Percentiles rank a stretch among this genome's conserved stretches.
phyloP scores from a whole-genome alignment of 2,797 vertebrate genomes.

The Heterohyrax brucei region DNA sequence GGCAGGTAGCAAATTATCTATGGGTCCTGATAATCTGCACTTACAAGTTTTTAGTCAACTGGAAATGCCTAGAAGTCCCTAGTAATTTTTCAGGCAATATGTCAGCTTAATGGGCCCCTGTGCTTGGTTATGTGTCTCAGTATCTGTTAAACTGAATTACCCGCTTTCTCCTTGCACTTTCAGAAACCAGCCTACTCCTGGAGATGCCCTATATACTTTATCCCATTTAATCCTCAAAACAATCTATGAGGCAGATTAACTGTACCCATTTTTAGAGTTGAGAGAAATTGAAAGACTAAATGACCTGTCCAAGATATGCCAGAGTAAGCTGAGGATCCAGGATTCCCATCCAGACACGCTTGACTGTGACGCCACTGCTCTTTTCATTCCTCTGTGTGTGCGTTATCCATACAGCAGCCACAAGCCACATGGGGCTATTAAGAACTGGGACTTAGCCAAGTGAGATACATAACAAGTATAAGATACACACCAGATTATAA shows the following conservation, averaged over 20 bases:
- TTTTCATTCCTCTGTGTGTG: neutral
- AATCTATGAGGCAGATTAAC: neutral
- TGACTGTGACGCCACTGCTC: neutral
- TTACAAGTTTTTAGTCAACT: slow-evolving; percentile 86
- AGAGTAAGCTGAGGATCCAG: neutral
- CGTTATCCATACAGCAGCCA: neutral
- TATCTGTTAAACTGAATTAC: slow-evolving; percentile 88
- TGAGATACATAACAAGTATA: neutral
- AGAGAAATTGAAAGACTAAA: neutral
- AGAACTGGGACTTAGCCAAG: neutral
- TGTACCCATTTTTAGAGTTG: neutral
- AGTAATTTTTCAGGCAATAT: slow-evolving; percentile 86
- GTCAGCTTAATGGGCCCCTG: slow-evolving; percentile 88
- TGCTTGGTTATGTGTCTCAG: slow-evolving; percentile 85
- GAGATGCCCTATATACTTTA: neutral
- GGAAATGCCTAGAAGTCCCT: slow-evolving; percentile 87
- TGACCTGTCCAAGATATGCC: neutral
- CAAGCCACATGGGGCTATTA: neutral
- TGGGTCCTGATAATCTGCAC: slow-evolving; percentile 87
- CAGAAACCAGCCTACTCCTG: neutral
- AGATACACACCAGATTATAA: neutral
- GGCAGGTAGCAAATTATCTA: slow-evolving; percentile 88
- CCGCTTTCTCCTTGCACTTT: slow-evolving; percentile 83
- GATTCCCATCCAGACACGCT: neutral
- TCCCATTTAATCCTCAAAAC: neutral